Evolutionary conservation across 2,888 invertebrate genomes (phyloP).

Genomic region (Seladonia tumulorum): DNA sequence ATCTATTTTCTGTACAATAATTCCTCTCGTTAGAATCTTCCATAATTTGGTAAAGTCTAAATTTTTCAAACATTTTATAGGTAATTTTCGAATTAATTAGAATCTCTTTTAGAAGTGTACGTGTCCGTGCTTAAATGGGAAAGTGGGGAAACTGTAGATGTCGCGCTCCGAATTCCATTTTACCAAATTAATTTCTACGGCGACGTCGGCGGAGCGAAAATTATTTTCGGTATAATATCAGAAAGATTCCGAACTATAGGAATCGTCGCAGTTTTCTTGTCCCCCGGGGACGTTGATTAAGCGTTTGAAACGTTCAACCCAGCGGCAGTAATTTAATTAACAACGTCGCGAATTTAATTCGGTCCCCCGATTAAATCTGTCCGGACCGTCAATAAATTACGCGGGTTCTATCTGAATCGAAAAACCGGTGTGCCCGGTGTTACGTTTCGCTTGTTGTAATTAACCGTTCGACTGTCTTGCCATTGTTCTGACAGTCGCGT

Average conservation of each 20-base stretch:
- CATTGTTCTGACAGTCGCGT: not conserved
- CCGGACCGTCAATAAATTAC: slow-evolving; percentile 61
- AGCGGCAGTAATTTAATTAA: slow-evolving; percentile 60
- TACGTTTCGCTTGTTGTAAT: slow-evolving; percentile 43
- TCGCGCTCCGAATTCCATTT: not conserved
- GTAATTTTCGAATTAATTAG: not conserved
- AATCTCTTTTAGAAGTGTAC: not conserved
- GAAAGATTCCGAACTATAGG: not conserved
- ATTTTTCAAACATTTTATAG: not conserved
- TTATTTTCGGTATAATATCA: slow-evolving; percentile 1
- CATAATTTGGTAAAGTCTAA: not conserved
- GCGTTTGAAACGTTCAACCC: slow-evolving; percentile 56
- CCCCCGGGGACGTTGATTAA: slow-evolving; percentile 54
- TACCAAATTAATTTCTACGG: not conserved
- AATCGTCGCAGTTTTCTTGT: slow-evolving; percentile 7
- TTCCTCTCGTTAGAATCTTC: not conserved
- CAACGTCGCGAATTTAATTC: slow-evolving; percentile 62
- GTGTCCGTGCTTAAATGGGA: too few species aligned
- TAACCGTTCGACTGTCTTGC: slow-evolving; percentile 44
- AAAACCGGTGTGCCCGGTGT: slow-evolving; percentile 28
- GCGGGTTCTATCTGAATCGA: slow-evolving; percentile 50
- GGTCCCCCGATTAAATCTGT: slow-evolving; percentile 59
- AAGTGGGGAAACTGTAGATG: too few species aligned
- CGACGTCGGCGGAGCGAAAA: not conserved
- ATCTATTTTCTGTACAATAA: not conserved